phyloP scores from a whole-genome alignment of 2,797 vertebrate genomes.

The Lates japonicus region DNA sequence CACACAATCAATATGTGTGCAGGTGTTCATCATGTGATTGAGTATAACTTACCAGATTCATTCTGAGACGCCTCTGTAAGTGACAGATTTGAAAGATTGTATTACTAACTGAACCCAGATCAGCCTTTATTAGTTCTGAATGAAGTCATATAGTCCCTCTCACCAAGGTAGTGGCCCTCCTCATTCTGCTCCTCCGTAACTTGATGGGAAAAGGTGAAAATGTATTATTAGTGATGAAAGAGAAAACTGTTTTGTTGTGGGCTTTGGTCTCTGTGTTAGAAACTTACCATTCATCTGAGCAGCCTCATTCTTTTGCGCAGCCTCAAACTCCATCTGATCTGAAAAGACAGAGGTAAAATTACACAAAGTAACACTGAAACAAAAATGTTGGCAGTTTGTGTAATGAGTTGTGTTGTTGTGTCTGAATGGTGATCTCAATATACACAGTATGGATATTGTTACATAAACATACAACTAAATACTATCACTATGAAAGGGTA shows the following conservation, averaged over 20 bases:
- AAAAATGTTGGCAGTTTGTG: too few relatives aligned
- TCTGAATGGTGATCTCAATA: too few relatives aligned
- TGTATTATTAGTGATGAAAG: background rate
- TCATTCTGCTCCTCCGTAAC: slow-evolving; percentile 70
- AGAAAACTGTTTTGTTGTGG: background rate
- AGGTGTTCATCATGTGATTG: background rate
- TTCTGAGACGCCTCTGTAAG: slow-evolving; percentile 69
- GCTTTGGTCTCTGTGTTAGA: slow-evolving; percentile 1
- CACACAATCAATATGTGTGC: too few relatives aligned
- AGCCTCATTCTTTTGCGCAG: slow-evolving; percentile 70
- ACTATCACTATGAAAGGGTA: too few relatives aligned
- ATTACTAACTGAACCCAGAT: slow-evolving; percentile 17
- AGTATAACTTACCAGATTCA: slow-evolving; percentile 68
- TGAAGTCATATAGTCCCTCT: slow-evolving; percentile 31
- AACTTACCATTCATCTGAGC: slow-evolving; percentile 75
- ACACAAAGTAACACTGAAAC: background rate
- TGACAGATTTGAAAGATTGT: slow-evolving; percentile 13
- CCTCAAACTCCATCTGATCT: slow-evolving; percentile 83
- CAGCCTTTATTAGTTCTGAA: background rate
- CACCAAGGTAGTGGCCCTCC: slow-evolving; percentile 68
- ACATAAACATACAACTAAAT: background rate
- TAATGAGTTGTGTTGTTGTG: background rate
- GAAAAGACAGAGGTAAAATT: slow-evolving; percentile 25
- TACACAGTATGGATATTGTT: too few relatives aligned
- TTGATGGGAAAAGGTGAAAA: slow-evolving; percentile 21